Evolutionary conservation across 2,113 vertebrate genomes (phyloP).

Genomic region (Limnothrissa miodon): DNA sequence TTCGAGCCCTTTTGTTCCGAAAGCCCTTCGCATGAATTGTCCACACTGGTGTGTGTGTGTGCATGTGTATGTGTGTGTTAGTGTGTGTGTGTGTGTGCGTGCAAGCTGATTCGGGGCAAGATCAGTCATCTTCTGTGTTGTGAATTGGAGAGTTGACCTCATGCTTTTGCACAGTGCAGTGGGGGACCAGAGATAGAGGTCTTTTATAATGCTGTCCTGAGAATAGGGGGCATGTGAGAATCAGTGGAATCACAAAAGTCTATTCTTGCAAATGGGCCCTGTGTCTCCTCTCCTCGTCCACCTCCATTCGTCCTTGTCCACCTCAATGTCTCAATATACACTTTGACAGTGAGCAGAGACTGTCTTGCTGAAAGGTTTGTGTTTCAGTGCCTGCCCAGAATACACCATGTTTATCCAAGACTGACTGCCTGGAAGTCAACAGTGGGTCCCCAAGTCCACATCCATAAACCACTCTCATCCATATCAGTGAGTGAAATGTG

Average conservation of each 20-base stretch:
- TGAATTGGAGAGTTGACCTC: slow-evolving; percentile 14
- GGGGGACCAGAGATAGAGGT: background rate
- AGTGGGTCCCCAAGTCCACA: background rate
- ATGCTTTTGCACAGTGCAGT: slow-evolving; percentile 4
- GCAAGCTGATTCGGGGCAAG: slow-evolving; percentile 6
- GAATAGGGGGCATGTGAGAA: background rate
- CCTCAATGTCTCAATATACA: background rate
- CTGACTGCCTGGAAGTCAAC: too few species aligned
- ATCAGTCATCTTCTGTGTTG: background rate
- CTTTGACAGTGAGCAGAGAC: background rate
- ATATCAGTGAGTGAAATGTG: background rate
- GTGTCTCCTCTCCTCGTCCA: background rate
- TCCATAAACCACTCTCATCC: background rate
- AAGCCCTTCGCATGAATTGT: slow-evolving; percentile 47
- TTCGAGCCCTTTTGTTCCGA: slow-evolving; percentile 27
- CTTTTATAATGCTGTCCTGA: background rate
- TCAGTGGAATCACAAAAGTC: background rate
- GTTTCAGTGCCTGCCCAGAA: background rate
- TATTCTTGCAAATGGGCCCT: background rate
- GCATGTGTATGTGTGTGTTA: background rate
- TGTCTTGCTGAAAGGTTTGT: background rate
- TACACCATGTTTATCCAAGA: background rate
- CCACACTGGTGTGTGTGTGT: slow-evolving; percentile 34
- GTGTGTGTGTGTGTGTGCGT: background rate
- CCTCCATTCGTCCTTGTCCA: background rate